phyloP scores from a whole-genome alignment of 1,140 invertebrate species.

The Saccostrea echinata region DNA sequence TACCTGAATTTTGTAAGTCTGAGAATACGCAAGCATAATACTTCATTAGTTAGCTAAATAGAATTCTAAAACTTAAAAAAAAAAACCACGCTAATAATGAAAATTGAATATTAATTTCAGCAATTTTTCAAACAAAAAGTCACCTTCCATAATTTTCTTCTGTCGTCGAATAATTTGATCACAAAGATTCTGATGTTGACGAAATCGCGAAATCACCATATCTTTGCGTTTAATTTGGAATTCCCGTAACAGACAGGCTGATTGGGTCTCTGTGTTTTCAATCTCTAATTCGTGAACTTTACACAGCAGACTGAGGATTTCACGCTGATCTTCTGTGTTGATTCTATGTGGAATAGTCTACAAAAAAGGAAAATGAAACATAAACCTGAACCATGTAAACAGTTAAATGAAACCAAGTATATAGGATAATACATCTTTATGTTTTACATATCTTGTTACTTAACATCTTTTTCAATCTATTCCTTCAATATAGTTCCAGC shows the following conservation, averaged over 20 bases:
- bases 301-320: conserved; percentile 90
- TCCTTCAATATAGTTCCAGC: too few relatives aligned
- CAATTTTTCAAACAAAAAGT: conserved; percentile 20
- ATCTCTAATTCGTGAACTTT: conserved; percentile 94
- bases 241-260: conserved; percentile 89
- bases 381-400: too few relatives aligned
- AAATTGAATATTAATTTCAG: neutral
- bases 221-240: conserved; percentile 92
- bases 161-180: conserved; percentile 95
- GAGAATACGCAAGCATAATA: neutral
- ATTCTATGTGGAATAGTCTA: conserved; percentile 91
- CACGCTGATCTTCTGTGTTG: conserved; percentile 91
- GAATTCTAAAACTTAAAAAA: neutral
- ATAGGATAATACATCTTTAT: too few relatives aligned
- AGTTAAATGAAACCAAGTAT: too few relatives aligned
- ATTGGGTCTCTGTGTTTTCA: conserved; percentile 93
- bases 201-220: conserved; percentile 89
- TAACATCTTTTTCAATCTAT: too few relatives aligned
- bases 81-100: too few relatives aligned
- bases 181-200: conserved; percentile 90
- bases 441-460: too few relatives aligned
- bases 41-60: neutral
- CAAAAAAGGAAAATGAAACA: neutral
- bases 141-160: conserved; percentile 91
- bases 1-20: conserved; percentile 16